These are phyloP conservation scores for Eurytemora carolleeae DNA, from an alignment of 1,140 invertebrate genomes.

Conservation along the genomic window DNA sequence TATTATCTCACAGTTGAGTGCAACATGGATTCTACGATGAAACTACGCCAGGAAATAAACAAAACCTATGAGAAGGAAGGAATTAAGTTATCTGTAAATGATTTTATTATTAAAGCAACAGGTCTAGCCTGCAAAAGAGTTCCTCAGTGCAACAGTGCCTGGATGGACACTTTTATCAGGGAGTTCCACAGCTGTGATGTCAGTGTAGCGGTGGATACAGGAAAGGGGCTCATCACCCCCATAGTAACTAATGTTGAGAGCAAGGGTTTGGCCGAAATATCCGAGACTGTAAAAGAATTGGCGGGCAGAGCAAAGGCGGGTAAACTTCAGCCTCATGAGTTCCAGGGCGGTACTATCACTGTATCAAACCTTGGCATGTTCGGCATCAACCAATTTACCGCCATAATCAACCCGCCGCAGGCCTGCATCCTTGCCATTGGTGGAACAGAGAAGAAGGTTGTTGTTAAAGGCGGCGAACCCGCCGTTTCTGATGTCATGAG, in stretches of 20 bases:
- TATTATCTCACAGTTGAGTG: constrained; percentile 82
- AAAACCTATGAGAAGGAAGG: constrained; percentile 57
- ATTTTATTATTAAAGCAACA: constrained; percentile 90
- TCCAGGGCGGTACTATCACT: constrained; percentile 61
- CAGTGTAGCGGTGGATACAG: constrained; percentile 87
- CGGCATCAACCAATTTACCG: constrained; percentile 47
- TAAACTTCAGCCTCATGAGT: constrained; percentile 88
- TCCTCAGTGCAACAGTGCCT: constrained; percentile 84
- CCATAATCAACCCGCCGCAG: constrained; percentile 49
- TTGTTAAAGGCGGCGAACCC: constrained; percentile 28
- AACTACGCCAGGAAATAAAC: constrained; percentile 48
- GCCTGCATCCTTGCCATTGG: constrained; percentile 45
- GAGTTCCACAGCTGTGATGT: constrained; percentile 86
- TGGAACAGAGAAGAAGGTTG: constrained; percentile 32
- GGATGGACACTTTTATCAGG: constrained; percentile 83
- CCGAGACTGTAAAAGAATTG: constrained; percentile 56
- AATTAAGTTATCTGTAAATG: constrained; percentile 79
- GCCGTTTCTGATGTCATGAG: constrained; percentile 33
- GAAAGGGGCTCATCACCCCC: constrained; percentile 86
- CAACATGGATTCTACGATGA: constrained; percentile 51
- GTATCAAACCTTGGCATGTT: constrained; percentile 98
- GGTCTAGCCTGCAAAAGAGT: constrained; percentile 76
- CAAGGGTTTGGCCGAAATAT: constrained; percentile 77
- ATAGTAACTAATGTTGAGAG: constrained; percentile 84
- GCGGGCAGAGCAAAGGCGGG: constrained; percentile 77